Base-by-base conservation (phyloP, 2,113 vertebrate genomes). In the Dromaius novaehollandiae region DNA sequence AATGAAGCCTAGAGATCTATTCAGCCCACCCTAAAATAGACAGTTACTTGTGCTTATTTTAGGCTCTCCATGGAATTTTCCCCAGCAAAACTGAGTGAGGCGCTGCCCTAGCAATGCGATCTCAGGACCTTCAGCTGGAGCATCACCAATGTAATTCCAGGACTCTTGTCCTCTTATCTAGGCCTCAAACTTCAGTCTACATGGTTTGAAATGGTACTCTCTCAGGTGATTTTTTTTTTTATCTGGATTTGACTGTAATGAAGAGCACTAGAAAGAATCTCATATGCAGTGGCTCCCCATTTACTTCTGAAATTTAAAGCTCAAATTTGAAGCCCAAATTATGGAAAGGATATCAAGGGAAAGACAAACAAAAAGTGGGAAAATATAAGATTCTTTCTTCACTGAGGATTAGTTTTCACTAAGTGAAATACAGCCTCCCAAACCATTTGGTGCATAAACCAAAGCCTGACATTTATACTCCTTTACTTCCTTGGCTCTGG, bases 1-100 rank as follows among this genome's bases (percentile, higher is more conserved):
- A 92, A 50, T 89, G 73, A 96, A 95, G 81, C 14, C 40, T 63
- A 55, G 22, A 88, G 56, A 55, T 69, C 46, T 90, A 56, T 77
- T 93, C 53, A 82, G 44, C 50, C 55, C 79, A 25, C 4, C 4
- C 18, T 84, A 86, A 95, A 87, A 50, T 2, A 93, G 46, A 64
- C 74, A 71, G 34, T 71, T 90, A 71, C 34, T 63, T 83, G 44
- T 42, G 22, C 14, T 53, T 89, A 66, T 84, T 81, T 90, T 70
- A 50, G 50, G 22, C 13, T 86, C 44, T 28, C 18, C 26, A 46
- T 3, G 64, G 40, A 84, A 61, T 65, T 86, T 73, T 94, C 24
- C 40, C 61, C 9, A 56, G 38, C 16, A 48, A 38, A 82, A 65
- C 9, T 3, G 5, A 38, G 6, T 1, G 3, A 5, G 66, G 28